Evolutionary conservation across 1,140 invertebrate species (phyloP), one percentile per base, ranked within the genome.

Genomic region (Branchinecta lynchi): DNA sequence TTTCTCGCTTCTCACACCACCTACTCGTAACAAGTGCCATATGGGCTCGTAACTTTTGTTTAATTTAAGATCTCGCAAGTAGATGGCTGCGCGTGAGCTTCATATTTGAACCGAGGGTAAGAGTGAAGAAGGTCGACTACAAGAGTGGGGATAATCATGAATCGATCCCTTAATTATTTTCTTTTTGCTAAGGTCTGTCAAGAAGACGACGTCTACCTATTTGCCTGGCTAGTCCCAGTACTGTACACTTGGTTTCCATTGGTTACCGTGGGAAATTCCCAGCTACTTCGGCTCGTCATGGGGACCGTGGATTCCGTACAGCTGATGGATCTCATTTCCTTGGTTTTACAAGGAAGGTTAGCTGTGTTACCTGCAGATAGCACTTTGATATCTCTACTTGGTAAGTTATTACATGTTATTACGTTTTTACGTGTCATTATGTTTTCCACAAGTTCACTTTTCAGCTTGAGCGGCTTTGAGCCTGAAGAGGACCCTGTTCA

Each of bases 161-260:
- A n/a, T n/a, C n/a, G n/a, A n/a, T n/a, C n/a, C n/a, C 32, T 32
- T 32, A 3, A 32, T 32, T 3, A 32, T 32, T 32, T 32, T 70
- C 68, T 45, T 69, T 72, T 72, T 69, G 80, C 80, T 32, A 74
- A 86, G 83, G 75, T 84, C 44, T 92, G 93, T 77, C 90, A 93
- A 78, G 87, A 93, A 76, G 87, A 88, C 78, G 92, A 93, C 81
- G 85, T 90, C 32, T 84, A 86, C 73, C 82, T 95, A 75, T 86
- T 96, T 75, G 89, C 91, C 74, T 96, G 87, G 84, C 80, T 98
- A 67, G 84, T 96, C 77, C 91, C 93, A 65, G 91, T 94, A 76
- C 83, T 96, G 66, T 98, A 92, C 77, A 86, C 86, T 76, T 89
- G 91, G 79, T 96, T 95, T 79, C 88, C 91, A 75, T 86, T 87